Conservation (phyloP, 53 echinoderm and acorn worm species). For the Zoroaster sp. region DNA sequence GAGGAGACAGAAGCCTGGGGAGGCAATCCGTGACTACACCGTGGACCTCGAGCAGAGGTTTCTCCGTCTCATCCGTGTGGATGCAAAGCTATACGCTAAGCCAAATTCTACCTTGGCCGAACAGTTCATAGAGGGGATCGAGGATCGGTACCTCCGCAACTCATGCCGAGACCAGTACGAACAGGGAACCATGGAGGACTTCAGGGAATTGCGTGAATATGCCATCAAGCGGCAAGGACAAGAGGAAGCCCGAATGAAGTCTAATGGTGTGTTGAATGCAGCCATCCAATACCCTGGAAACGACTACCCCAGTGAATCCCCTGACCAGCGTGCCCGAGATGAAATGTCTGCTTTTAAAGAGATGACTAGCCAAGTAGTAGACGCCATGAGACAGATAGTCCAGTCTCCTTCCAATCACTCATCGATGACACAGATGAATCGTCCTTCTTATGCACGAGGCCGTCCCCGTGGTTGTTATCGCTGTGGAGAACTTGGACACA, state of each 20-base stretch:
- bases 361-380: neutral
- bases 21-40: slow-evolving; percentile 29
- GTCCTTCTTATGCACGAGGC: neutral
- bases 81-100: slow-evolving; percentile 21
- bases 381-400: neutral
- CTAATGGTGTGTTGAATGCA: neutral
- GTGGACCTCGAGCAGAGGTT: slow-evolving; percentile 37
- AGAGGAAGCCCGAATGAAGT: neutral
- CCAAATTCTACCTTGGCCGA: slow-evolving; percentile 21
- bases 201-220: slow-evolving; percentile 43
- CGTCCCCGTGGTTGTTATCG: neutral
- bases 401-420: neutral
- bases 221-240: slow-evolving; percentile 23
- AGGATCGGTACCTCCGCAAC: slow-evolving; percentile 18
- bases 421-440: neutral
- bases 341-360: neutral
- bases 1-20: slow-evolving; percentile 12
- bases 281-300: neutral
- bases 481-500: neutral
- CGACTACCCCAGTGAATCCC: neutral
- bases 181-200: neutral
- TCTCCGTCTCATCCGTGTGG: neutral
- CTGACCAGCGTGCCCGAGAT: neutral
- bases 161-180: slow-evolving; percentile 37
- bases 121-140: slow-evolving; percentile 51